These are phyloP conservation scores for Dicrurus megarhynchus DNA, from an alignment of 2,113 vertebrate species.

Conservation along the genomic window DNA sequence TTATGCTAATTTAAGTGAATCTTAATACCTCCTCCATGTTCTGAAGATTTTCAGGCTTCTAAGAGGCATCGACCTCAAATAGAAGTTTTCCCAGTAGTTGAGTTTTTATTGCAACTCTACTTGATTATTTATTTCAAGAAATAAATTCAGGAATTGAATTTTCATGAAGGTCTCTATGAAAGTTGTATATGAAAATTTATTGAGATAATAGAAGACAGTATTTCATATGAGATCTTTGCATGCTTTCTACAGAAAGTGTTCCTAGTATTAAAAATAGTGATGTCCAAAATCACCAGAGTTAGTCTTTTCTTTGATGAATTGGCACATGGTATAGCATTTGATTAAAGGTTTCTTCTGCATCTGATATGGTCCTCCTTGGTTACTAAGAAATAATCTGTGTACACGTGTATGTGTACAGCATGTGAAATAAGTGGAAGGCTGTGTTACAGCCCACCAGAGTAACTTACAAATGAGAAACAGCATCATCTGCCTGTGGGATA, in stretches of 20 bases:
- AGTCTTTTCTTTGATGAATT: neutral
- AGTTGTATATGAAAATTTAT: neutral
- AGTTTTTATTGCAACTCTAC: neutral
- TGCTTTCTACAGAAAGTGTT: neutral
- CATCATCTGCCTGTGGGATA: neutral
- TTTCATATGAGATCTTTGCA: neutral
- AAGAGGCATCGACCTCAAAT: neutral
- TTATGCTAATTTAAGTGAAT: neutral
- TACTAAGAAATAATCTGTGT: neutral
- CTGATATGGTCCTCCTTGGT: neutral
- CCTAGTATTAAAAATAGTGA: neutral
- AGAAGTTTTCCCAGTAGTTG: neutral
- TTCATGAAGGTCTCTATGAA: neutral
- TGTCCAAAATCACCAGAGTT: neutral
- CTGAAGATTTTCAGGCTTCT: neutral
- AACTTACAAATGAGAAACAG: neutral
- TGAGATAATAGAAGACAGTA: neutral
- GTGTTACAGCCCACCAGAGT: neutral
- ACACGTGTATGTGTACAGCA: neutral
- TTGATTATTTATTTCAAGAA: neutral
- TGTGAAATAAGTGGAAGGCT: neutral
- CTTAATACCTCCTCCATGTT: neutral
- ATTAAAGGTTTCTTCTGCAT: neutral
- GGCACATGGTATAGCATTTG: neutral
- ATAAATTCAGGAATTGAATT: neutral